A percentile compares a stretch with the other conserved stretches of the same genome.
These are phyloP conservation scores for Steinernema carpocapsae DNA, from an alignment of 2,888 invertebrate species.

Conservation along the genomic window DNA sequence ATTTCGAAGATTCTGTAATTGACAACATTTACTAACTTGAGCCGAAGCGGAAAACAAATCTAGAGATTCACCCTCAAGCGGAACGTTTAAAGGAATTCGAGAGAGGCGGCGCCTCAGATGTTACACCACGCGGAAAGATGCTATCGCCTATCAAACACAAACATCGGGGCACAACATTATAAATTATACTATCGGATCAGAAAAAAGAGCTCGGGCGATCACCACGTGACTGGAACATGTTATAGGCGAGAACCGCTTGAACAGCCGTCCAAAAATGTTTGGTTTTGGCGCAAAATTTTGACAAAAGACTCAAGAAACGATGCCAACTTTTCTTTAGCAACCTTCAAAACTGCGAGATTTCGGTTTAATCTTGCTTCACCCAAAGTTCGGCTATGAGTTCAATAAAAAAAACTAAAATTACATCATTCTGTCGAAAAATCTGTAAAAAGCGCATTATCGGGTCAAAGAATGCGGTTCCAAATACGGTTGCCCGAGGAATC, in stretches of 20 bases:
- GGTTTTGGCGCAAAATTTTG: not conserved
- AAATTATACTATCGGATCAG: not conserved
- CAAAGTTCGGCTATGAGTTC: no score
- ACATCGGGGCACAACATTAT: not conserved
- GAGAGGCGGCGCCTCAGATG: not conserved
- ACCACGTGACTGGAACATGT: conserved; percentile 25
- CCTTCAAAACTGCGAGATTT: no score
- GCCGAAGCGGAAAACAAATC: not conserved
- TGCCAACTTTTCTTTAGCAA: no score
- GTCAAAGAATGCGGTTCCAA: no score
- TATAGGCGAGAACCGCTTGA: not conserved
- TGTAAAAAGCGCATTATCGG: no score
- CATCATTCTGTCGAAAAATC: no score
- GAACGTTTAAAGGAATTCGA: not conserved
- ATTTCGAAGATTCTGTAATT: not conserved
- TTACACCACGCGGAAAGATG: not conserved
- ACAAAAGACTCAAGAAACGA: not conserved
- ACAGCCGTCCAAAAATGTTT: not conserved
- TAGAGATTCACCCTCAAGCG: not conserved
- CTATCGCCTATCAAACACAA: conserved; percentile 21
- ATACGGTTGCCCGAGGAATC: no score
- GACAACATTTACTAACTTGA: not conserved
- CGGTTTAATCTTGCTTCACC: not conserved
- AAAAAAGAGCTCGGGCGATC: not conserved
- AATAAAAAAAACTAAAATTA: no score